phyloP scores from a whole-genome alignment of 2,113 vertebrate species.

The Sebastes schlegelii region DNA sequence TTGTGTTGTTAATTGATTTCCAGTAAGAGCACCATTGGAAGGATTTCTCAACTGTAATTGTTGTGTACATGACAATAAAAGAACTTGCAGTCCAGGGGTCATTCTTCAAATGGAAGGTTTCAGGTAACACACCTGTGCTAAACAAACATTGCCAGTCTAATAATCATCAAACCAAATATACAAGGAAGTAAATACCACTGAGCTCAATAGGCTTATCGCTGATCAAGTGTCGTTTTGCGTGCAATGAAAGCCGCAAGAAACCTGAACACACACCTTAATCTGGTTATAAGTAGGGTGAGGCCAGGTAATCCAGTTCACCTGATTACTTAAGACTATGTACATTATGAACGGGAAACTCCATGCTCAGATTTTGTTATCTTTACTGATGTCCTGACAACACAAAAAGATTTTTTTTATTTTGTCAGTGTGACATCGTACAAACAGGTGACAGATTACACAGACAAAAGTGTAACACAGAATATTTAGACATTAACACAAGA shows the following conservation, averaged over 20 bases:
- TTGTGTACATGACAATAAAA: not conserved
- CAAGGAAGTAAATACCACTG: not conserved
- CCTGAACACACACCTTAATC: not conserved
- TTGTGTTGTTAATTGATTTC: no score
- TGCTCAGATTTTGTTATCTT: no score
- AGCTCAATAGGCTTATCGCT: not conserved
- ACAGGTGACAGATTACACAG: no score
- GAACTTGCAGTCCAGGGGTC: not conserved
- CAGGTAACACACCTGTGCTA: not conserved
- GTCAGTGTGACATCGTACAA: no score
- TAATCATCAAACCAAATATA: not conserved
- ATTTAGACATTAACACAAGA: no score
- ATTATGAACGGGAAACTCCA: not conserved
- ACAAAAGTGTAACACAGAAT: no score
- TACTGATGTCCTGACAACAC: no score
- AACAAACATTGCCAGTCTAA: not conserved
- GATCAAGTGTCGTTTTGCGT: not conserved
- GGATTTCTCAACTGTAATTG: not conserved
- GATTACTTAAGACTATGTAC: not conserved
- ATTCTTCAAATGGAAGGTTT: not conserved
- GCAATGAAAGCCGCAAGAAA: not conserved
- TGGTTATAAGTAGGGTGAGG: not conserved
- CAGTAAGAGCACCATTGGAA: no score
- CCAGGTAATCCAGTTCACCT: not conserved
- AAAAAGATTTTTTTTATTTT: no score